Conservation (phyloP, 2,113 vertebrate species). For the Hymenochirus boettgeri region DNA sequence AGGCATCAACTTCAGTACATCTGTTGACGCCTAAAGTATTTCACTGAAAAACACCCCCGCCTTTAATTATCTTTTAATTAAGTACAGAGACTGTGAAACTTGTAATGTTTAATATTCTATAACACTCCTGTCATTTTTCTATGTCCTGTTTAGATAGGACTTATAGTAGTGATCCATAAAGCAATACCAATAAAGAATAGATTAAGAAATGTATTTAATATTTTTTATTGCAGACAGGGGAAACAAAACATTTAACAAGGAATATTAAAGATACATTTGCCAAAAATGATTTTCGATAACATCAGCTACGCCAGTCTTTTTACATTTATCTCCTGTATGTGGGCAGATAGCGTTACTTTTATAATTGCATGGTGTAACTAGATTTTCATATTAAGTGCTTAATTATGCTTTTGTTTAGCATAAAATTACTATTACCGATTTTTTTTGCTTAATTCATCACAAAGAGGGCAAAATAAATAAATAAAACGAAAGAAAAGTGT, state of each 20-base stretch:
- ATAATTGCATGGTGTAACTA: constrained; percentile 41
- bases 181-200: constrained; percentile 36
- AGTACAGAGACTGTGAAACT: constrained; percentile 8
- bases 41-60: too few species aligned
- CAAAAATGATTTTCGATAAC: constrained; percentile 42
- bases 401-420: constrained; percentile 43
- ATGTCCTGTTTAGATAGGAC: constrained; percentile 39
- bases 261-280: constrained; percentile 41
- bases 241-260: constrained; percentile 39
- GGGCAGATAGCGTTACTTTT: constrained; percentile 44
- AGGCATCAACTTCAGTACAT: too few species aligned
- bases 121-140: constrained; percentile 35
- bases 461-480: constrained; percentile 26
- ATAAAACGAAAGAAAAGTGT: constrained; percentile 2
- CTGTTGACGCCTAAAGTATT: too few species aligned
- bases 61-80: background rate
- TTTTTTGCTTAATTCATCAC: constrained; percentile 37
- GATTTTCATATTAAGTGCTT: constrained; percentile 44
- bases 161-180: constrained; percentile 40
- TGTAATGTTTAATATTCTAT: constrained; percentile 32
- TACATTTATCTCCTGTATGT: constrained; percentile 42
- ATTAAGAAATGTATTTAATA: constrained; percentile 42
- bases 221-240: constrained; percentile 41
- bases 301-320: constrained; percentile 33
- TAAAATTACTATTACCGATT: constrained; percentile 41